These are phyloP conservation scores for Tanytarsus gracilentus DNA, from an alignment of 2,888 invertebrate species.

Conservation along the genomic window DNA sequence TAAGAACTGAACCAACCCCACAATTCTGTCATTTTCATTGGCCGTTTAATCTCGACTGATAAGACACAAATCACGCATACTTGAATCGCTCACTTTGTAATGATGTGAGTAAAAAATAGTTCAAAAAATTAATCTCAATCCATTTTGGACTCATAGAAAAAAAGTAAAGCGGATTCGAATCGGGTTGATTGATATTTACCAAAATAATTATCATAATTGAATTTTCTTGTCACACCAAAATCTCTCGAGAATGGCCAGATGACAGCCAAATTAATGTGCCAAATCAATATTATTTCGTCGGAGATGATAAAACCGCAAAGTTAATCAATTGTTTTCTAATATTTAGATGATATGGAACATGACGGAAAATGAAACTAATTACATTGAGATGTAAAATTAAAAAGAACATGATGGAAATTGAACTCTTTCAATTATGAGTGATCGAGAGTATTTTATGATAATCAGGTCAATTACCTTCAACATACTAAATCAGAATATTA, in stretches of 20 bases:
- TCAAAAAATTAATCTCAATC: too few species aligned
- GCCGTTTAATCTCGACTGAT: neutral
- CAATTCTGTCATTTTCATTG: neutral
- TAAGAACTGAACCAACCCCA: neutral
- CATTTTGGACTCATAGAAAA: too few species aligned
- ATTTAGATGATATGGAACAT: too few species aligned
- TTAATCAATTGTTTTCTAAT: too few species aligned
- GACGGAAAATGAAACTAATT: too few species aligned
- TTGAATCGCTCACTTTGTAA: neutral
- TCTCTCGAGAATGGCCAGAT: neutral
- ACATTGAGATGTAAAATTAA: neutral
- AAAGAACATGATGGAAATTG: too few species aligned
- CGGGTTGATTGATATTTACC: neutral
- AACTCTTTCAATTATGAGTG: too few species aligned
- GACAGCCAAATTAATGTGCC: neutral
- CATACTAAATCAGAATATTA: conserved; percentile 1
- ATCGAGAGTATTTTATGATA: neutral
- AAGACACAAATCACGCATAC: neutral
- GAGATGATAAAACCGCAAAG: neutral
- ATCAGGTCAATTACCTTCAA: conserved; percentile 9
- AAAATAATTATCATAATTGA: conserved; percentile 20
- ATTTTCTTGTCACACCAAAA: conserved; percentile 15
- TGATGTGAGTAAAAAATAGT: too few species aligned
- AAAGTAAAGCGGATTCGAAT: too few species aligned
- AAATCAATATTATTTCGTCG: neutral